These are phyloP conservation scores for Thymelicus sylvestris DNA, from an alignment of 2,888 invertebrate genomes.

Conservation along the genomic window DNA sequence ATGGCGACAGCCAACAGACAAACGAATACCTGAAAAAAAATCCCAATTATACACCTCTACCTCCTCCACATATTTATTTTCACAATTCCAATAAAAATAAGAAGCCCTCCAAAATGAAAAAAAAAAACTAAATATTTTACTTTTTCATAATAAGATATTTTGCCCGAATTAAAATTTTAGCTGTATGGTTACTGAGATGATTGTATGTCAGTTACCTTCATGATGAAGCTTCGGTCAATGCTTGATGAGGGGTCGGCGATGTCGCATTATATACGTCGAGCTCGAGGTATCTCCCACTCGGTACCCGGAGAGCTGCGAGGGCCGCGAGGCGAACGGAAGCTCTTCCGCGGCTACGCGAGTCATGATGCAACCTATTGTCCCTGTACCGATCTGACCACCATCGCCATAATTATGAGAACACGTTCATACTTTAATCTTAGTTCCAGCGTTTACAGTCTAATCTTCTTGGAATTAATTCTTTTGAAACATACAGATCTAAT, in stretches of 20 bases:
- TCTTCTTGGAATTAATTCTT: conserved; percentile 4
- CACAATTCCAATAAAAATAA: neutral
- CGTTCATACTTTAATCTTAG: conserved; percentile 36
- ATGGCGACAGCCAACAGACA: conserved; percentile 74
- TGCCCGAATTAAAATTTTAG: neutral
- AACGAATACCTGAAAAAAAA: conserved; percentile 67
- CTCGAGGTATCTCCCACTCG: conserved; percentile 73
- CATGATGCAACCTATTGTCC: conserved; percentile 76
- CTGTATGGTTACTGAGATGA: conserved; percentile 16
- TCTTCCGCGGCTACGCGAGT: conserved; percentile 55
- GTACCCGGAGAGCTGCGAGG: conserved; percentile 51
- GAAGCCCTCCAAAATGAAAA: neutral
- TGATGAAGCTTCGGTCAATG: conserved; percentile 77
- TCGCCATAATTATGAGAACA: conserved; percentile 46
- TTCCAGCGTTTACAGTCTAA: neutral
- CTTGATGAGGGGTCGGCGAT: conserved; percentile 66
- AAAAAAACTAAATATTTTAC: neutral
- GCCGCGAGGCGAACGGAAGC: conserved; percentile 74
- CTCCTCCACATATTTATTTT: neutral
- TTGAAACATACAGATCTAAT: neutral
- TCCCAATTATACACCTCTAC: neutral
- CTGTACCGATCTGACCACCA: conserved; percentile 51
- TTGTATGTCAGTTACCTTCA: conserved; percentile 70
- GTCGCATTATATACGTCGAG: conserved; percentile 74
- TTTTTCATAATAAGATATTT: too few relatives aligned